Evolutionary conservation across 2,797 vertebrate species (phyloP).

Genomic region (Knipowitschia caucasica): DNA sequence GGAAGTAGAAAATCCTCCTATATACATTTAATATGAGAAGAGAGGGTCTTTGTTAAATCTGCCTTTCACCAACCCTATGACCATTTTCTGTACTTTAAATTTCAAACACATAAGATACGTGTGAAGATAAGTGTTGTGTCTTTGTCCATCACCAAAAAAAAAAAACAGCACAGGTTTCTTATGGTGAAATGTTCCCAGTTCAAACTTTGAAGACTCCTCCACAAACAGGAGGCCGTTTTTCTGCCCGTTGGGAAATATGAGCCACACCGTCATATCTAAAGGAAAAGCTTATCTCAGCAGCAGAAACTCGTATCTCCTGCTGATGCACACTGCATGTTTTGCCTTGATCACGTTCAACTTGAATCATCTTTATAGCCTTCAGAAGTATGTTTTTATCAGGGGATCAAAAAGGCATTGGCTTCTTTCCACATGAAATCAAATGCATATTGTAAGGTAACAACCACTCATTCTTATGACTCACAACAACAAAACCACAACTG

Average conservation of each 20-base stretch:
- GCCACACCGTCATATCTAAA: constrained; percentile 27
- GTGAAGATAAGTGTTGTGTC: constrained; percentile 39
- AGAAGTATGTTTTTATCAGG: constrained; percentile 25
- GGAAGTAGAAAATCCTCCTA: too few species aligned
- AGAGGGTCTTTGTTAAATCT: constrained; percentile 9
- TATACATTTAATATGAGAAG: not conserved
- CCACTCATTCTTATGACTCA: too few species aligned
- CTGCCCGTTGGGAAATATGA: constrained; percentile 24
- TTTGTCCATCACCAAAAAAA: constrained; percentile 31
- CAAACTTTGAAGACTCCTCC: constrained; percentile 48
- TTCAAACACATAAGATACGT: constrained; percentile 42
- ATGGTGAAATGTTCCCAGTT: constrained; percentile 29
- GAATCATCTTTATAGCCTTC: constrained; percentile 47
- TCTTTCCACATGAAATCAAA: not conserved
- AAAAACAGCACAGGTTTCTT: constrained; percentile 11
- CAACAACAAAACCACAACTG: too few species aligned
- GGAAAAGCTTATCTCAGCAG: constrained; percentile 46
- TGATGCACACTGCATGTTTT: constrained; percentile 49
- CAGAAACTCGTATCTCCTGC: constrained; percentile 25
- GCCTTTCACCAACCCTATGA: constrained; percentile 52
- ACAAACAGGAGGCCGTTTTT: constrained; percentile 18
- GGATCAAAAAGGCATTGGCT: too few species aligned
- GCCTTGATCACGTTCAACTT: constrained; percentile 26
- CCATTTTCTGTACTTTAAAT: constrained; percentile 36
- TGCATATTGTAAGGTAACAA: not conserved